A percentile compares a stretch with the other conserved stretches of the same genome.
Evolutionary conservation across 2,113 vertebrate species (phyloP).

Genomic region (Chaetops frenatus): DNA sequence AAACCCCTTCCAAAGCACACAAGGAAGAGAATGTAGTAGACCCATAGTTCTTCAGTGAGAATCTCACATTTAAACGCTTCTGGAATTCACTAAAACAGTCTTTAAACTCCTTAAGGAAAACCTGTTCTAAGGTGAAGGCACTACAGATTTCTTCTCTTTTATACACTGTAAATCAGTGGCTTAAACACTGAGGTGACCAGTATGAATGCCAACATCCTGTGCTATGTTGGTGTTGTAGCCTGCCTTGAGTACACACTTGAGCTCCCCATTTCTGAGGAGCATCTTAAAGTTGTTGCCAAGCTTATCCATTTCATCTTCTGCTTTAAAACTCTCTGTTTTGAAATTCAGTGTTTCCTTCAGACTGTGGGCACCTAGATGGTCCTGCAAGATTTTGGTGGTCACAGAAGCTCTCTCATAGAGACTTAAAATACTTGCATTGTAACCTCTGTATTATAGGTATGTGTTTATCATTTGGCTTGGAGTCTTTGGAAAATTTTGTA

Average conservation of each 20-base stretch:
- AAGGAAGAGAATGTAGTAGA: background rate
- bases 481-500: background rate
- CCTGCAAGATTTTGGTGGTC: background rate
- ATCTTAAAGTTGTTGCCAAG: background rate
- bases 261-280: background rate
- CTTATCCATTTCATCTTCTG: background rate
- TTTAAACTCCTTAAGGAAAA: background rate
- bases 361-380: background rate
- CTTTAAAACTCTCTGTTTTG: background rate
- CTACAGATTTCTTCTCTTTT: background rate
- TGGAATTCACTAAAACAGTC: background rate
- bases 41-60: background rate
- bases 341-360: background rate
- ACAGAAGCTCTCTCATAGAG: background rate
- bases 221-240: background rate
- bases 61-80: background rate
- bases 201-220: background rate
- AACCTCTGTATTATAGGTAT: background rate
- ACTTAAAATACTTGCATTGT: background rate
- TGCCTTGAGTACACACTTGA: background rate
- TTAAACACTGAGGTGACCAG: background rate
- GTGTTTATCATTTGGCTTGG: background rate
- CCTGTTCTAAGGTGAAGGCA: background rate
- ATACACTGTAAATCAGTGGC: background rate
- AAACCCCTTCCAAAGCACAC: background rate